Evolutionary conservation across 2,888 invertebrate genomes (phyloP), one percentile per base, ranked within the genome.

Genomic region (Aplocera efformata): DNA sequence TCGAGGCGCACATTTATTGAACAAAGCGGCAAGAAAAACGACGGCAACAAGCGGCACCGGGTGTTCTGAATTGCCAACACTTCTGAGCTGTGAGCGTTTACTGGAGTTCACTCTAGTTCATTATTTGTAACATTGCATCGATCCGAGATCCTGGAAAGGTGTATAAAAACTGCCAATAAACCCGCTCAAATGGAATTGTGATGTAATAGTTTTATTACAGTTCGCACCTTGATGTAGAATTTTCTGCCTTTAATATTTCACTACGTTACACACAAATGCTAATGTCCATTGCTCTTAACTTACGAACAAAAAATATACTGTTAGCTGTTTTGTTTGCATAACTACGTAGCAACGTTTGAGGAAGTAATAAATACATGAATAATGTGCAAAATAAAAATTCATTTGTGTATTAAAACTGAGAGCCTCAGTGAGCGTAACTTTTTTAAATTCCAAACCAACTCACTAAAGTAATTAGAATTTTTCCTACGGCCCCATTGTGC

Each of bases 381-480:
- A 39, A 28, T 36, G 30, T 13, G 10, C 10, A 35, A 39, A 31
- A 34, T 52, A 59, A 63, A 58, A 59, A 61, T 52, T 56, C 59
- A 61, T 62, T 69, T 67, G 61, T 66, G 60, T 63, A 60, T 61
- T 59, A 62, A 63, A 58, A 59, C 57, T 52, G 62, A 54, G 56
- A 59, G 60, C 61, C 53, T 60, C 62, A 62, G 64, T 49, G 59
- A 68, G 63, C 53, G 72, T 64, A 82, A 80, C 82, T 82, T 79
- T 80, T 78, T 77, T 58, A 78, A 79, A 82, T 78, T 79, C 73
- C 68, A 63, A 65, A 67, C 64, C 63, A 78, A 80, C 79, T 82
- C 72, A 58, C 69, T 72, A 77, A 83, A 82, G 80, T 81, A 84
- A 84, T 84, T 83, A 83, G 79, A 83, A 79, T 83, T 84, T 84